Percentiles rank a stretch among this genome's conserved stretches.
phyloP scores from a whole-genome alignment of 2,797 vertebrate genomes.

The Trachops cirrhosus region DNA sequence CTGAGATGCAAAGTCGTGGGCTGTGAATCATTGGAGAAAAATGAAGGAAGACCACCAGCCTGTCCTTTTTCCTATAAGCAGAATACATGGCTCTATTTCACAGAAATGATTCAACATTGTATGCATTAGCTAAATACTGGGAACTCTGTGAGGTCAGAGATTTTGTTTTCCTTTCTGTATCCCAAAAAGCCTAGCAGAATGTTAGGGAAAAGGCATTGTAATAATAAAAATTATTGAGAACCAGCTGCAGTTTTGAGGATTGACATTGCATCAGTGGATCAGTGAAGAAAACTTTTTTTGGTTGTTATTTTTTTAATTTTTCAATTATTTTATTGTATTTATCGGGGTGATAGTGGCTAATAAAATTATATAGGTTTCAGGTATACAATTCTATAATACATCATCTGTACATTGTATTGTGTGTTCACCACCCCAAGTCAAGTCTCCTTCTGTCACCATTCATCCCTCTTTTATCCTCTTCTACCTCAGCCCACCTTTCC shows the following conservation, averaged over 20 bases:
- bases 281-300: not conserved
- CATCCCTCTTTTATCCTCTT: not conserved
- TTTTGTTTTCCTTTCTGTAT: not conserved
- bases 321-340: not conserved
- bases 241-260: not conserved
- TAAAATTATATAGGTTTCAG: not conserved
- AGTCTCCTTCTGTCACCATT: not conserved
- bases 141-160: not conserved
- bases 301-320: not conserved
- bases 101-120: not conserved
- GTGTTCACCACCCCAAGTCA: not conserved
- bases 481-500: not conserved
- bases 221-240: not conserved
- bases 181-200: not conserved
- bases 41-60: not conserved
- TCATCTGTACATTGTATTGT: not conserved
- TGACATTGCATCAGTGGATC: not conserved
- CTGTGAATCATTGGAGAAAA: not conserved
- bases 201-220: not conserved
- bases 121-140: not conserved
- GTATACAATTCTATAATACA: not conserved
- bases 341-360: not conserved
- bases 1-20: not conserved
- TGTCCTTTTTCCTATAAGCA: not conserved
- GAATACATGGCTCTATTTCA: not conserved